phyloP scores from a whole-genome alignment of 1,140 invertebrate genomes.

The Kradibia gibbosae region DNA sequence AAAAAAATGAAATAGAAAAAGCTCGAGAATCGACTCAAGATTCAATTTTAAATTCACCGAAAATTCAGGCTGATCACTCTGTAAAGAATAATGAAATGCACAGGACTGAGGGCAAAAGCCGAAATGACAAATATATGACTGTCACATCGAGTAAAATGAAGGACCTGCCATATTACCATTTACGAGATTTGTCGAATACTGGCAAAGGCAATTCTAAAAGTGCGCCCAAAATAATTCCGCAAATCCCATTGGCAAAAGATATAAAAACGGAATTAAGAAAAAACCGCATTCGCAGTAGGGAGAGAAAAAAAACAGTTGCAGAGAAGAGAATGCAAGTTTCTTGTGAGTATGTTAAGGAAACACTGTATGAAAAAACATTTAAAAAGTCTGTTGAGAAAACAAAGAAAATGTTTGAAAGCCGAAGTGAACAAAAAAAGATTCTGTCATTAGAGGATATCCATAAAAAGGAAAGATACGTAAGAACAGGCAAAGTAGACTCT shows the following conservation, averaged over 20 bases:
- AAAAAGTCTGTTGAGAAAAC: conserved; percentile 35
- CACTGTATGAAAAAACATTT: conserved; percentile 22
- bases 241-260: conserved; percentile 57
- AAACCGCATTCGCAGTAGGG: conserved; percentile 58
- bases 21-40: conserved; percentile 49
- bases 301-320: conserved; percentile 49
- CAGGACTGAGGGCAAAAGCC: neutral
- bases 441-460: conserved; percentile 12
- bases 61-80: neutral
- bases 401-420: conserved; percentile 22
- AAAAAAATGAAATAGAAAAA: conserved; percentile 53
- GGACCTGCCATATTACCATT: neutral
- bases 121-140: neutral
- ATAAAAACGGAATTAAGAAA: conserved; percentile 61
- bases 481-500: neutral
- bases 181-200: neutral
- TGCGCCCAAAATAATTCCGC: conserved; percentile 55
- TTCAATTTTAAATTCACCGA: neutral
- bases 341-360: conserved; percentile 10
- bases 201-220: conserved; percentile 26
- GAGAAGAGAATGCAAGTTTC: conserved; percentile 43
- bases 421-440: conserved; percentile 33
- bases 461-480: conserved; percentile 27
- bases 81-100: neutral
- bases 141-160: conserved; percentile 20